A percentile compares a stretch with the other conserved stretches of the same genome.
phyloP scores from a whole-genome alignment of 2,797 vertebrate genomes.

The Sus cebifrons region DNA sequence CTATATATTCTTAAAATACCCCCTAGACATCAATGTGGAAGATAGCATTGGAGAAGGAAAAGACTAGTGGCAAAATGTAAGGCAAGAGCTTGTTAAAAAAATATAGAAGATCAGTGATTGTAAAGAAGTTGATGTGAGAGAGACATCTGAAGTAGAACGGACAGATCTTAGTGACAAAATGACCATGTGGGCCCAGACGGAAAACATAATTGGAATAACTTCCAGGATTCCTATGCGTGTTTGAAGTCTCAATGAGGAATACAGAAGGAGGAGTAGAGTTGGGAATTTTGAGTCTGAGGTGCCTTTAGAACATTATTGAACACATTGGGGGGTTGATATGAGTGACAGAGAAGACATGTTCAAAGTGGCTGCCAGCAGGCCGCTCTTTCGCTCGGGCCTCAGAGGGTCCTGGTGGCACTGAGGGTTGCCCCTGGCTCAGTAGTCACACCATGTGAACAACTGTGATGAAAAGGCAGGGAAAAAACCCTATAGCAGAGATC shows the following conservation, averaged over 20 bases:
- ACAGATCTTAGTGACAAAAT: background rate
- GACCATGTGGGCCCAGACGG: background rate
- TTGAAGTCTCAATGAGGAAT: background rate
- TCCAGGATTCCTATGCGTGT: background rate
- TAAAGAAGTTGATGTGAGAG: background rate
- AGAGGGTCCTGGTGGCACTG: background rate
- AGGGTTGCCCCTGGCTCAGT: background rate
- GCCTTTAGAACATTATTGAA: background rate
- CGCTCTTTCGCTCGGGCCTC: background rate
- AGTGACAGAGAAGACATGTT: background rate
- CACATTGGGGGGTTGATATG: background rate
- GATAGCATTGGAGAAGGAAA: background rate
- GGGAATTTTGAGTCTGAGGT: background rate
- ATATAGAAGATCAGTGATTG: background rate
- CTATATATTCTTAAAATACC: background rate
- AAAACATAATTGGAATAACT: background rate
- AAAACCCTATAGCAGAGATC: background rate
- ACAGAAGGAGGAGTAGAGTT: background rate
- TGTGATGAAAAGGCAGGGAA: background rate
- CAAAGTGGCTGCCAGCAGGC: background rate
- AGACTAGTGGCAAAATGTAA: background rate
- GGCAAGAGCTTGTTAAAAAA: background rate
- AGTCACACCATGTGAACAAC: background rate
- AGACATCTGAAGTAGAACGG: background rate
- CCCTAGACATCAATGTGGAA: background rate